phyloP scores from a whole-genome alignment of 2,888 invertebrate genomes.

The Beris morrisii region DNA sequence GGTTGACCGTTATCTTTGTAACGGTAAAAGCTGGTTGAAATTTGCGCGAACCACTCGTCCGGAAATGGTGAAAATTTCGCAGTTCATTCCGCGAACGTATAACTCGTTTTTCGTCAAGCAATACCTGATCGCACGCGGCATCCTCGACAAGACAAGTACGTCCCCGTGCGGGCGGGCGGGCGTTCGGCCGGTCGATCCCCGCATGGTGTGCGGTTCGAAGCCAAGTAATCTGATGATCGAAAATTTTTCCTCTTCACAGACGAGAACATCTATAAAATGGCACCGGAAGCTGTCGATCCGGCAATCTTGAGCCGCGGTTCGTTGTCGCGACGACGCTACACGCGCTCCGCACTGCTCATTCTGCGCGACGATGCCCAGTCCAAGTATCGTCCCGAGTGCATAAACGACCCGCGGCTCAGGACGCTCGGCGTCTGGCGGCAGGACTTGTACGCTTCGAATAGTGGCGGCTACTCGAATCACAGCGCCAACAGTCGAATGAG shows the following conservation, averaged over 20 bases:
- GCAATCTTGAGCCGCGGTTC: conserved; percentile 63
- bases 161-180: not conserved
- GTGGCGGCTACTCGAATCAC: not conserved
- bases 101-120: conserved; percentile 5
- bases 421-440: conserved; percentile 57
- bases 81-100: conserved; percentile 1
- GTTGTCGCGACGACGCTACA: conserved; percentile 57
- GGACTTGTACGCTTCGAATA: conserved; percentile 44
- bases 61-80: conserved; percentile 17
- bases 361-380: conserved; percentile 72
- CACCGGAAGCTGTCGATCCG: conserved; percentile 56
- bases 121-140: conserved; percentile 1
- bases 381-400: conserved; percentile 70
- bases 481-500: no score
- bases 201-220: no score
- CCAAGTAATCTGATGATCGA: not conserved
- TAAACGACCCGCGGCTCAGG: conserved; percentile 58
- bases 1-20: no score
- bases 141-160: conserved; percentile 18
- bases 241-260: conserved; percentile 31
- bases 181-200: no score
- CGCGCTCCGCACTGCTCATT: conserved; percentile 71
- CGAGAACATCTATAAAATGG: conserved; percentile 40
- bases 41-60: not conserved
- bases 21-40: not conserved